Conservation (phyloP, 2,888 invertebrate species). For the Stenodera caucasica region DNA sequence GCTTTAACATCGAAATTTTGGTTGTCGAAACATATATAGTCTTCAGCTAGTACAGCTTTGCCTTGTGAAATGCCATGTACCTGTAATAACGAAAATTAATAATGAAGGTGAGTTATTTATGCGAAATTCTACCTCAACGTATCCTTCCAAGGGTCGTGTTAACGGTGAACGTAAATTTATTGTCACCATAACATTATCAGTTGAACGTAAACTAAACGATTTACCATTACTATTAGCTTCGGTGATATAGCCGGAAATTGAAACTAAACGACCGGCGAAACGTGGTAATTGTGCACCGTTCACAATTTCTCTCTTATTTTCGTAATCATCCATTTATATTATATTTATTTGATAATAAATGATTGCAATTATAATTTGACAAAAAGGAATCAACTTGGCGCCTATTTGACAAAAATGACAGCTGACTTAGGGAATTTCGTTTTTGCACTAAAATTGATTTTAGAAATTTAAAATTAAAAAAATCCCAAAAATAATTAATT, state of each 20-base stretch:
- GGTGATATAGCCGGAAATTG: constrained; percentile 46
- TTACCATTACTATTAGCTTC: constrained; percentile 43
- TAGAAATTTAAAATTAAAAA: no score
- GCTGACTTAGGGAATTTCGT: no score
- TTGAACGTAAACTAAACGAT: constrained; percentile 46
- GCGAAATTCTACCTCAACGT: constrained; percentile 46
- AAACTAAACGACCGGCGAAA: constrained; percentile 47
- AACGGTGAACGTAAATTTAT: constrained; percentile 46
- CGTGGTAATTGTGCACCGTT: constrained; percentile 47
- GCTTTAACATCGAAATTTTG: constrained; percentile 40
- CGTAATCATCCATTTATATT: constrained; percentile 7
- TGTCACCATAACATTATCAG: constrained; percentile 47
- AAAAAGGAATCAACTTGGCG: neutral
- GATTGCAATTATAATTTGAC: neutral
- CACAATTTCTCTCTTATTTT: constrained; percentile 45
- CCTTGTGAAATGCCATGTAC: constrained; percentile 41
- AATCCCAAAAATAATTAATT: no score
- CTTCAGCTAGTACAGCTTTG: constrained; percentile 37
- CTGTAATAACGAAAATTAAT: constrained; percentile 30
- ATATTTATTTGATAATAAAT: neutral
- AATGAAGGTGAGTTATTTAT: neutral
- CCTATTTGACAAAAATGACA: neutral
- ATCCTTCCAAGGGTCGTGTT: constrained; percentile 44
- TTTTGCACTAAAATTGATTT: no score
- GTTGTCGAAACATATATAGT: constrained; percentile 40